Base-by-base conservation (phyloP, 2,113 vertebrate genomes). In the Xyliphius kryptos region DNA sequence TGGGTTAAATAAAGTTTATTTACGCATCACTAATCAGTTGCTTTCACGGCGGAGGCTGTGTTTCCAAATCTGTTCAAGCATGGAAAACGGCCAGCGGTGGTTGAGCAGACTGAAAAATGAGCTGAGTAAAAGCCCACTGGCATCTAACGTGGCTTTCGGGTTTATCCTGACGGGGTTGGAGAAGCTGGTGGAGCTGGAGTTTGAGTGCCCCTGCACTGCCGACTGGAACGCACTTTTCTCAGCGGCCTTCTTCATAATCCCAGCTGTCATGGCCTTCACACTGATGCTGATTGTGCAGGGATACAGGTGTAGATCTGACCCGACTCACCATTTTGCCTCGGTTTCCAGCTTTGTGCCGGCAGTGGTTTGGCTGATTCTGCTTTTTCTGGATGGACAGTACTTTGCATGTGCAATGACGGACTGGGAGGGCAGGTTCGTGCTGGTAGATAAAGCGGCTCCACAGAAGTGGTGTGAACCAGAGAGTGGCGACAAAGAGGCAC, bases 151-250 rank as follows among this genome's bases (percentile, higher is more conserved):
- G 76, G 85, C 77, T 60, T 86, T 87, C 58, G 79, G 82, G 48
- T 86, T 88, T 41, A 83, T 88, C 74, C 79, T 88, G 68, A 84
- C 85, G 77, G 80, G 80, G 76, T 78, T 87, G 73, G 87, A 88
- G 78, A 86, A 85, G 72, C 72, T 86, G 70, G 80, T 84, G 76
- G 84, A 86, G 77, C 63, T 84, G 79, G 82, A 87, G 75, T 86
- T 88, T 78, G 77, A 83, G 81, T 87, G 82, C 82, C 85, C 83
- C 64, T 86, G 84, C 75, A 83, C 68, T 52, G 80, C 85, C 73
- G 75, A 71, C 6, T 84, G 80, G 83, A 86, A 85, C 61, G 81
- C 75, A 63, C 20, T 72, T 17, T 86, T 87, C 78, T 86, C 84
- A 13, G 83, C 80, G 12, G 83, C 82, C 0, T 86, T 85, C 83